Percentiles rank a stretch among this genome's conserved stretches.
Conservation (phyloP, 2,888 invertebrate species). For the Eupsilia transversa region DNA sequence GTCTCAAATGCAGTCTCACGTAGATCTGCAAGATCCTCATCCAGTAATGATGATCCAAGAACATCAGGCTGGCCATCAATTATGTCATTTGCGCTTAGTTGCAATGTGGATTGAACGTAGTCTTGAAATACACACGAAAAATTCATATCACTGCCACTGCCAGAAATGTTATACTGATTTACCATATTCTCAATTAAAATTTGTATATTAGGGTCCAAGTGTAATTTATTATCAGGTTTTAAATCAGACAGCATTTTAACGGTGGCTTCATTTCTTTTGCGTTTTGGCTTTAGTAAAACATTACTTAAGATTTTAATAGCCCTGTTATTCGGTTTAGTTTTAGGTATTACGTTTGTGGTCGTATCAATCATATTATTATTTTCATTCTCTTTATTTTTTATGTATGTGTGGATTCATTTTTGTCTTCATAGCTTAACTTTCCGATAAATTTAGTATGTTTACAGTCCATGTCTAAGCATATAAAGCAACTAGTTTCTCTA, state of each 20-base stretch:
- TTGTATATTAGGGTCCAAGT: constrained; percentile 5
- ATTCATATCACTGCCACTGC: constrained; percentile 5
- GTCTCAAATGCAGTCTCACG: too few species aligned
- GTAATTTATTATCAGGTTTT: constrained; percentile 10
- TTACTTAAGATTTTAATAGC: background rate
- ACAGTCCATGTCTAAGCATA: constrained; percentile 8
- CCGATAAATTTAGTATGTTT: constrained; percentile 4
- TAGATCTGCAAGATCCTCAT: too few species aligned
- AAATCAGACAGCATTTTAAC: constrained; percentile 14
- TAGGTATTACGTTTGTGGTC: background rate
- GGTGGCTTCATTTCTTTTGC: background rate
- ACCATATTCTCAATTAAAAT: constrained; percentile 13
- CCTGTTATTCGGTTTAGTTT: background rate
- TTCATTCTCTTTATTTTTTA: too few species aligned
- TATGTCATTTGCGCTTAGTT: background rate
- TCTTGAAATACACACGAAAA: constrained; percentile 3
- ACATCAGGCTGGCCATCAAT: too few species aligned
- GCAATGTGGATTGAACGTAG: background rate
- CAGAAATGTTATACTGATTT: constrained; percentile 4
- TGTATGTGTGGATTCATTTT: constrained; percentile 1
- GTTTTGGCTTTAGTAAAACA: constrained; percentile 10
- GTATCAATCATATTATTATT: background rate
- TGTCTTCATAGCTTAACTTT: constrained; percentile 4
- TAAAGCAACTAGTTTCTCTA: constrained; percentile 11
- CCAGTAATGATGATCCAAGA: too few species aligned